These are phyloP conservation scores for Drepana arcuata DNA, from an alignment of 1,140 invertebrate species.

Conservation along the genomic window DNA sequence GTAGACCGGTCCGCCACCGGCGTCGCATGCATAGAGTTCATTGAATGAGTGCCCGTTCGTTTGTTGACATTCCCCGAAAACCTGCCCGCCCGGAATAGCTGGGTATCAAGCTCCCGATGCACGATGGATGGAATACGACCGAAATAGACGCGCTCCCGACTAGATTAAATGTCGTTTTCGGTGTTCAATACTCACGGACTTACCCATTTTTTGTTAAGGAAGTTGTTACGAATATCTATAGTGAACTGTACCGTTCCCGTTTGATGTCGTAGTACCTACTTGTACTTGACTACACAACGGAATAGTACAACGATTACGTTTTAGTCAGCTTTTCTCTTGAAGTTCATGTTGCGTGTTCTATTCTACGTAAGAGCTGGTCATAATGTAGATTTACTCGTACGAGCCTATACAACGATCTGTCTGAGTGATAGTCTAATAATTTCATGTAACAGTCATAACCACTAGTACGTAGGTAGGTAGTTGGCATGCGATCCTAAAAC, in stretches of 20 bases:
- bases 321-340: no score
- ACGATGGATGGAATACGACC: constrained; percentile 46
- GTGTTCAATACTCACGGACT: constrained; percentile 34
- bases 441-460: no score
- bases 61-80: constrained; percentile 70
- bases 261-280: no score
- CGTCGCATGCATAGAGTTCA: constrained; percentile 55
- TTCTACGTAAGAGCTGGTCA: no score
- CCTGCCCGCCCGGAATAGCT: constrained; percentile 61
- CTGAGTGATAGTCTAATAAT: no score
- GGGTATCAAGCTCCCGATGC: constrained; percentile 55
- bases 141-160: constrained; percentile 48
- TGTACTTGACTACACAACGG: no score
- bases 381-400: no score
- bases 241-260: not conserved
- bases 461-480: no score
- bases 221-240: constrained; percentile 19
- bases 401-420: no score
- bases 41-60: constrained; percentile 60
- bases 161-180: constrained; percentile 50
- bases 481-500: no score
- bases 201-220: constrained; percentile 39
- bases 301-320: no score
- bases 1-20: constrained; percentile 57
- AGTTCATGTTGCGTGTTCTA: no score